Percentiles rank a stretch among this genome's conserved stretches.
phyloP scores from a whole-genome alignment of 2,113 vertebrate genomes.

The Ammodramus savannarum region DNA sequence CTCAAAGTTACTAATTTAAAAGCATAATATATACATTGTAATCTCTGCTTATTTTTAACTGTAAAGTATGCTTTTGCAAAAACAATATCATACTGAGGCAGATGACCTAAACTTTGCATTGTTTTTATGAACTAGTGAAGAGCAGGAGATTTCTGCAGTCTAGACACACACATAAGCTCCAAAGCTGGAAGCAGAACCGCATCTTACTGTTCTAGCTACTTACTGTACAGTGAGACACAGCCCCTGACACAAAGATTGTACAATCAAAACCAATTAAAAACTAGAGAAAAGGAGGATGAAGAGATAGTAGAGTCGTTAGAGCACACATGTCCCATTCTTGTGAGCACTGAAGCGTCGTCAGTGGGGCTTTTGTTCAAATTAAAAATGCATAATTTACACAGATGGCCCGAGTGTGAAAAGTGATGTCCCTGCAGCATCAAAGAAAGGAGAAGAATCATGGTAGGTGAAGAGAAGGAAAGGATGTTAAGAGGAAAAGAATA shows the following conservation, averaged over 20 bases:
- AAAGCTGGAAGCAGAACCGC: neutral
- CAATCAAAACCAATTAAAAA: neutral
- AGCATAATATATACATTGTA: neutral
- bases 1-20: neutral
- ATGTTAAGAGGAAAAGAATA: neutral
- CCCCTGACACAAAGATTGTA: neutral
- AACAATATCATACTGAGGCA: neutral
- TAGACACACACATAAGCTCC: neutral
- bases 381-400: neutral
- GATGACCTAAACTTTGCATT: neutral
- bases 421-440: neutral
- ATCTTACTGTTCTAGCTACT: neutral
- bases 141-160: accelerated
- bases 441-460: neutral
- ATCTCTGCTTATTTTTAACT: neutral
- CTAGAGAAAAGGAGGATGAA: neutral
- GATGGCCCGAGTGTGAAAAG: neutral
- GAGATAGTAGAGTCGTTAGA: neutral
- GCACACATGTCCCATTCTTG: neutral
- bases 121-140: neutral
- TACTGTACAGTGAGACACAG: neutral
- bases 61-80: neutral
- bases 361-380: neutral
- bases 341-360: neutral
- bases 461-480: neutral